Base-by-base conservation (phyloP, 2,113 vertebrate genomes). In the Gracilinanus agilis region DNA sequence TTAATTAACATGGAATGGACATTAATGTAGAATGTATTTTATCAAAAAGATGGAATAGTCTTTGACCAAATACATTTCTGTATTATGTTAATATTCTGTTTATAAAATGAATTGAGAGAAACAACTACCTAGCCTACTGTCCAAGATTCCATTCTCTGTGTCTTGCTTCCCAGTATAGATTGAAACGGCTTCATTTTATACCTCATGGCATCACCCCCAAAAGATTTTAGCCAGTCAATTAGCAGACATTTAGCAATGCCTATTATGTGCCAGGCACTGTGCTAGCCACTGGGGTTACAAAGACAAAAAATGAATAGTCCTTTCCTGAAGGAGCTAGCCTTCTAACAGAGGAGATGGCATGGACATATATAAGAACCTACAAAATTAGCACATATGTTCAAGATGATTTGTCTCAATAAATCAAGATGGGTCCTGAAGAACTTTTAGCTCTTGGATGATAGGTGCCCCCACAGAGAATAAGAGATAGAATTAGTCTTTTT, bases 11-110 rank as follows among this genome's bases (percentile, higher is more conserved):
- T 94, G 96, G 96, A 97, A 96, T 94, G 92, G 97, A 67, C 93
- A 91, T 97, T 96, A 97, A 93, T 97, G 97, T 91, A 97, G 97
- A 97, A 98, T 97, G 95, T 97, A 95, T 98, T 98, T 97, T 97
- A 97, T 96, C 44, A 53, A 94, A 96, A 97, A 95, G 49, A 55
- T 92, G 0, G 91, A n/a, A 91, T 96, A 95, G 96, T 92, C 96
- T 96, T 98, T 94, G 93, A 98, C 97, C 96, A 92, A 94, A 94
- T 95, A 94, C 94, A 94, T 94, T 96, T 96, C 90, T 96, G 67
- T 96, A 53, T 96, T 23, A 0, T 94, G 92, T 97, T 96, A 92
- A 94, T 94, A 44, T 93, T 96, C 0, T 96, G 34, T 89, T 94
- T 92, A 6, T n/a, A 75, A 83, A 96, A 95, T 0, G 3, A 95